Base-by-base conservation (phyloP, 2,888 invertebrate genomes). In the Nomada fucata region DNA sequence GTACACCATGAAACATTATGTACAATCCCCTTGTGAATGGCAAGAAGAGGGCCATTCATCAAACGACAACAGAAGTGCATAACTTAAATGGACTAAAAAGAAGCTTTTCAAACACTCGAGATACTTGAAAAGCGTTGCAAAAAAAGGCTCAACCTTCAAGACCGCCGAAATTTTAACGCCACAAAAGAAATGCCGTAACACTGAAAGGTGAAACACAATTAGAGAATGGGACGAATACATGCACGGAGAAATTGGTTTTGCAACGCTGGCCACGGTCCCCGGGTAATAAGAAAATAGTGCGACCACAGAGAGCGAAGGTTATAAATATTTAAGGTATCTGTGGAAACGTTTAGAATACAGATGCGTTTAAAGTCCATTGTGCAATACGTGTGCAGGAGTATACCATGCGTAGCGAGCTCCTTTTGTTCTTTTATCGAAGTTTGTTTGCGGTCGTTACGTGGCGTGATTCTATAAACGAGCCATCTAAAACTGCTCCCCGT, bases 401-500 rank as follows among this genome's bases (percentile, higher is more conserved):
- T 73, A 57, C 50, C 55, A 50, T 15, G n/a, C 18, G 29, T 36
- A 20, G 44, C 60, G 11, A 47, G 42, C 64, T 73, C 67, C 42
- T 65, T 57, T n/a, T 52, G n/a, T 42, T 59, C 52, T 67, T 55
- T 67, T 53, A 47, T 23, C 29, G 53, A 76, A 23, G 60, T 60
- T 75, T 75, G 60, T 60, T 75, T 75, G 75, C 64, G 47, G 42
- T 59, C n/a, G 59, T 29, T 78, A 78, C 77, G 77, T 78, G 77
- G 60, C 15, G 15, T 23, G 77, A 52, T 67, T 78, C 53, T 13
- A 75, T 60, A 76, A 78, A 78, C 44, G 18, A 36, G 67, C 20
- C 26, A 23, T 65, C 23, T 23, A n/a, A 60, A 75, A 61, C 47
- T 44, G 52, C 65, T 61, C 44, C 36, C 7, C 23, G 15, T 36